A percentile compares a stretch with the other conserved stretches of the same genome.
Evolutionary conservation across 2,797 vertebrate genomes (phyloP).

Genomic region (Silurus aristotelis): DNA sequence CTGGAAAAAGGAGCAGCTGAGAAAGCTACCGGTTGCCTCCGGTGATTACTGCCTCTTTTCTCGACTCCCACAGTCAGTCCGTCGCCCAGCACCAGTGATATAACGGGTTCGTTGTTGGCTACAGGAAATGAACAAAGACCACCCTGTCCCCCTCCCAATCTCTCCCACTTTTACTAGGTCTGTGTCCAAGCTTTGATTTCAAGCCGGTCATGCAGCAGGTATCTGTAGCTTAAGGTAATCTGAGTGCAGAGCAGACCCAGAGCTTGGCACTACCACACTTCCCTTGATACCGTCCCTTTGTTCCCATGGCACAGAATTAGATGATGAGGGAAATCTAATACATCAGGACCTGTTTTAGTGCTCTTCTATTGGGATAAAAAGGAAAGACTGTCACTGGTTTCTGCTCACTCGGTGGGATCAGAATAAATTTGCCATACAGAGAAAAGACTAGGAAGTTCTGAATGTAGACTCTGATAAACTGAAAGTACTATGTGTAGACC

Average conservation of each 20-base stretch:
- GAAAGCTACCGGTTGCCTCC: constrained; percentile 69
- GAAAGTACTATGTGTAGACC: background rate
- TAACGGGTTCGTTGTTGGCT: constrained; percentile 76
- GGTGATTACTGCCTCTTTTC: constrained; percentile 69
- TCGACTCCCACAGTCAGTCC: constrained; percentile 62
- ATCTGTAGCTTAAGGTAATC: constrained; percentile 69
- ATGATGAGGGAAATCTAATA: constrained; percentile 69
- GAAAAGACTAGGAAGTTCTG: constrained; percentile 6
- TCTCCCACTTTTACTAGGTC: constrained; percentile 59
- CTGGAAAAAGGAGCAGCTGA: constrained; percentile 78
- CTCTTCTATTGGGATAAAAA: constrained; percentile 59
- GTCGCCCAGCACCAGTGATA: constrained; percentile 60
- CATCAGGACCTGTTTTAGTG: constrained; percentile 58
- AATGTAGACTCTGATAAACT: background rate
- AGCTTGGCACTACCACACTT: constrained; percentile 54
- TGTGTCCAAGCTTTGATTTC: constrained; percentile 74
- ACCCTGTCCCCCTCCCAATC: constrained; percentile 68
- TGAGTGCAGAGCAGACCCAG: constrained; percentile 56
- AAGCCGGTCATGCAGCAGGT: constrained; percentile 67
- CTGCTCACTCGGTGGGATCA: constrained; percentile 21
- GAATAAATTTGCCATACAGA: constrained; percentile 25
- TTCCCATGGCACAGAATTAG: constrained; percentile 63
- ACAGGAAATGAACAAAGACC: constrained; percentile 73
- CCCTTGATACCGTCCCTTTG: constrained; percentile 59
- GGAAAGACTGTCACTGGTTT: constrained; percentile 39